A percentile compares a stretch with the other conserved stretches of the same genome.
Conservation (phyloP, 2,888 invertebrate species). For the Dryobota labecula region DNA sequence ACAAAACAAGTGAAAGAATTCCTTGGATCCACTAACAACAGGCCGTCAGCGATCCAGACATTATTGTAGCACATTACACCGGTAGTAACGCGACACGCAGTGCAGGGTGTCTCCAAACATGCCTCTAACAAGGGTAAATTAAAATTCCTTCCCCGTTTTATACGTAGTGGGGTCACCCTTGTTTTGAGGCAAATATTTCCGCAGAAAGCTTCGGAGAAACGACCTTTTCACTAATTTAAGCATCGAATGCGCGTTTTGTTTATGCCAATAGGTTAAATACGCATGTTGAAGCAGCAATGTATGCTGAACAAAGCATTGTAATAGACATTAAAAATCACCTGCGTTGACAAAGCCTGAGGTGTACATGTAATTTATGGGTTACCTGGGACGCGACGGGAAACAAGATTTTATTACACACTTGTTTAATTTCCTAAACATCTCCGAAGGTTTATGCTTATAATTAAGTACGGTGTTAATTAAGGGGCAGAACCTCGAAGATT, state of each 20-base stretch:
- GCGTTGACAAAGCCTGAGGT: constrained; percentile 68
- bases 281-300: constrained; percentile 18
- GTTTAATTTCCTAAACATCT: constrained; percentile 78
- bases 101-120: constrained; percentile 69
- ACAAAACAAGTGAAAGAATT: constrained; percentile 61
- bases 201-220: constrained; percentile 27
- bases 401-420: constrained; percentile 80
- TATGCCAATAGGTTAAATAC: too few relatives aligned
- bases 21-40: constrained; percentile 46
- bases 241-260: constrained; percentile 23
- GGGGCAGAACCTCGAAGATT: constrained; percentile 49
- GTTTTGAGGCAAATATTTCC: constrained; percentile 61
- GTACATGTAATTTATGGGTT: constrained; percentile 74
- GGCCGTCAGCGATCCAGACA: constrained; percentile 59
- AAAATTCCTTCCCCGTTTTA: constrained; percentile 83
- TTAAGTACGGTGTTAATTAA: constrained; percentile 71
- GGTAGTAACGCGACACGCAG: constrained; percentile 64
- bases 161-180: constrained; percentile 74
- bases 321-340: constrained; percentile 27
- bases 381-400: constrained; percentile 71
- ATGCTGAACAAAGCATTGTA: not conserved
- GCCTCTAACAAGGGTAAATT: constrained; percentile 85
- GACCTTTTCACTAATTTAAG: not conserved
- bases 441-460: constrained; percentile 69
- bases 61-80: constrained; percentile 69